Base-by-base conservation (phyloP, 2,113 vertebrate species). In the Hucho hucho region DNA sequence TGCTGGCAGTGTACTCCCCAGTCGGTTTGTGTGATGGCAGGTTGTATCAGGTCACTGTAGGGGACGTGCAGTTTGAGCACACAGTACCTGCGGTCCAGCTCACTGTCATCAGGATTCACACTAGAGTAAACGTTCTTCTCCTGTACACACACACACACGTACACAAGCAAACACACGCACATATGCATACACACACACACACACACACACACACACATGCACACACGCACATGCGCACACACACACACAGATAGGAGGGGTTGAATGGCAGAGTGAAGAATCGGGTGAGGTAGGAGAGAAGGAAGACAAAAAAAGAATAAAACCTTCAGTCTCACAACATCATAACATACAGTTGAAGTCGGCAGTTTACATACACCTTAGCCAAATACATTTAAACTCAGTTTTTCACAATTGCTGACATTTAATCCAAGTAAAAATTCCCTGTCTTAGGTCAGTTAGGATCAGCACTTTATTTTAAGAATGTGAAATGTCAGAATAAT, bases 71-170 rank as follows among this genome's bases (percentile, higher is more conserved):
- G 65, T 61, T 85, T 85, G 29, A 25, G n/a, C 49, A 18, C 25
- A 20, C 75, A 56, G 13, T 20, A 18, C 53, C 53, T 20, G 13
- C 53, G 13, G 37, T 43, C 37, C 37, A 43, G 37, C 37, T 43
- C 95, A 0, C 91, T 92, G 0, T 92, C 88, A 2, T 93, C 93
- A 0, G 92, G 93, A 46, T 93, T 90, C 26, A 93, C 85, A 32
- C 94, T 94, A 64, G 93, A 93, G 86, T 87, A 93, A 78, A 89
- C 92, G 87, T 93, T 93, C 86, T 76, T 90, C 90, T 93, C 93
- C 92, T 94, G 95, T 13, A 70, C 58, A 47, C 6, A 53, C 46
- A 83, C 73, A 81, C 16, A 74, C 63, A 6, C 29, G 1, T 6
- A 6, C 47, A 53, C 47, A 13, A 1, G 1, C 47, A 53, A 1